These are phyloP conservation scores for Ammodytes marinus DNA, from an alignment of 2,113 vertebrate genomes.

Conservation along the genomic window DNA sequence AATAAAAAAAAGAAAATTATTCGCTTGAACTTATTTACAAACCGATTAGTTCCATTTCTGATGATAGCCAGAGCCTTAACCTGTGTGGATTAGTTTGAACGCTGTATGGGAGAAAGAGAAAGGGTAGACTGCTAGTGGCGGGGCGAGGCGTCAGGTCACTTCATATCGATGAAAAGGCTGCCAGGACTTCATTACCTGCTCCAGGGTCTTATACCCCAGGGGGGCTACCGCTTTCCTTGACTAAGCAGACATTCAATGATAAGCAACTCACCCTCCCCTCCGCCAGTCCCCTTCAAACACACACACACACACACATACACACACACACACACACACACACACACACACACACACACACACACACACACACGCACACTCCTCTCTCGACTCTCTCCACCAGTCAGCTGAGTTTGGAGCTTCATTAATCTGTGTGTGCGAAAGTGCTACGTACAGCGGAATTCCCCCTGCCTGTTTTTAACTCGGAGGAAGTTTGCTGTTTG, in stretches of 20 bases:
- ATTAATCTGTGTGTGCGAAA: constrained; percentile 71
- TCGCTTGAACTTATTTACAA: not conserved
- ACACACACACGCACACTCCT: constrained; percentile 9
- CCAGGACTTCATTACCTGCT: constrained; percentile 80
- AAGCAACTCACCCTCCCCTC: constrained; percentile 45
- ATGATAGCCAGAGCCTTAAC: constrained; percentile 21
- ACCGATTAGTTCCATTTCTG: not conserved
- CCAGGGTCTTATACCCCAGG: constrained; percentile 63
- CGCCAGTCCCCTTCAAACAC: constrained; percentile 12
- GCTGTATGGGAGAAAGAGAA: constrained; percentile 23
- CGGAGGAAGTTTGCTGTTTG: constrained; percentile 66
- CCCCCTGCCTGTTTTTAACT: constrained; percentile 66
- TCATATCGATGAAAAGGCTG: constrained; percentile 71
- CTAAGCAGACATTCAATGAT: constrained; percentile 84
- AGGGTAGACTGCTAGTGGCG: constrained; percentile 37
- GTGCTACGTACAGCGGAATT: constrained; percentile 71
- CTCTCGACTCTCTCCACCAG: constrained; percentile 26
- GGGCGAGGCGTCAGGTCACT: constrained; percentile 58
- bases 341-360: constrained; percentile 7
- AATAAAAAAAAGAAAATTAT: not conserved
- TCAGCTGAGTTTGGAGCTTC: constrained; percentile 59
- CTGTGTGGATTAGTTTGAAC: constrained; percentile 6
- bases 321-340: not conserved
- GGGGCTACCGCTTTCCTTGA: constrained; percentile 70
- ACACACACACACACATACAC: constrained; percentile 9